Evolutionary conservation across 2,888 invertebrate genomes (phyloP).

Genomic region (Archips crataeganus): DNA sequence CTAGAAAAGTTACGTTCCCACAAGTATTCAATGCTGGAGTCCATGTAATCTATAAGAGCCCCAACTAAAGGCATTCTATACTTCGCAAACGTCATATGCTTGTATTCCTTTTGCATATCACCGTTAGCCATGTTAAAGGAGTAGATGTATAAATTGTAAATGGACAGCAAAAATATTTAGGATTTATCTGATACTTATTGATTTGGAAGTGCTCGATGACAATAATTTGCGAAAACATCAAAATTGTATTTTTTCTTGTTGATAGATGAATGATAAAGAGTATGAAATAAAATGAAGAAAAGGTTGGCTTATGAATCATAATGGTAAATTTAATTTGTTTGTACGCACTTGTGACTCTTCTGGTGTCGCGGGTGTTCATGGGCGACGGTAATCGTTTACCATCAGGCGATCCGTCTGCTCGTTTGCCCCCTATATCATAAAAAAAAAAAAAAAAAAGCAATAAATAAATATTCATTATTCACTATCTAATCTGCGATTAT

Average conservation of each 20-base stretch:
- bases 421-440: too few species aligned
- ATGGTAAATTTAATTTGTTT: too few species aligned
- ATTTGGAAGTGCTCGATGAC: neutral
- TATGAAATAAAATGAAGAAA: too few species aligned
- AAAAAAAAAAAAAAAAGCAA: too few species aligned
- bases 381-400: too few species aligned
- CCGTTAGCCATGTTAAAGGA: slow-evolving; percentile 53
- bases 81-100: slow-evolving; percentile 68
- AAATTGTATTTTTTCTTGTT: neutral
- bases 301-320: too few species aligned
- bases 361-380: too few species aligned
- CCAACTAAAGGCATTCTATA: slow-evolving; percentile 70
- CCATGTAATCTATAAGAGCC: slow-evolving; percentile 71
- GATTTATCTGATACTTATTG: neutral
- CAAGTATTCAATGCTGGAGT: slow-evolving; percentile 67
- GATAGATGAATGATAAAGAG: too few species aligned
- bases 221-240: neutral
- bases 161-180: neutral
- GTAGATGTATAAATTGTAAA: neutral
- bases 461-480: too few species aligned
- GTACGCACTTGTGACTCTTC: too few species aligned
- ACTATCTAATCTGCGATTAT: too few species aligned
- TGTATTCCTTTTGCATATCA: slow-evolving; percentile 51
- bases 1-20: slow-evolving; percentile 56
- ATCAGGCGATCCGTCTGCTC: too few species aligned